Evolutionary conservation across 2,113 vertebrate genomes (phyloP), one percentile per base, ranked within the genome.

Genomic region (human (Homo sapiens)): DNA sequence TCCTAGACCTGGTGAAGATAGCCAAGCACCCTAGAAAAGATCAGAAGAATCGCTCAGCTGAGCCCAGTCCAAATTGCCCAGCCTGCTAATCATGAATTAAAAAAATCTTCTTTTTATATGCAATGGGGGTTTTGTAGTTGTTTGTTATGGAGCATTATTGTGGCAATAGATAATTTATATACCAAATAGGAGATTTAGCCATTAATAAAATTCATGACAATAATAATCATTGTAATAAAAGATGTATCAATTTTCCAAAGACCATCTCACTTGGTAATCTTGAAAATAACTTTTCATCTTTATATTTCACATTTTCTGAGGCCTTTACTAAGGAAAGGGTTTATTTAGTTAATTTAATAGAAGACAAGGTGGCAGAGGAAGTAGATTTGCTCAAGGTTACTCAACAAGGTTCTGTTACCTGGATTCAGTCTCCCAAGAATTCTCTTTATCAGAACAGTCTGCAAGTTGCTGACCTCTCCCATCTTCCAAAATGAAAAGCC

Each of bases 401-500:
- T 40, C 40, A 61, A 27, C 48, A 16, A 93, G 11, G 5, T 50
- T 84, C 83, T 87, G 18, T 45, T 50, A 23, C 35, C 4, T 76
- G 55, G 20, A 25, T n/a, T 73, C 27, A 45, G 50, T 32, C 80
- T 75, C 57, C 88, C 55, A 76, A 76, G 57, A 93, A 78, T 80
- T 85, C 7, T 80, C 43, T 72, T 83, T 30, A 10, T 70, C 40
- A 90, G 86, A 89, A 70, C 48, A 40, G 12, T 38, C 13, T 45
- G 27, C 30, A 78, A 22, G 75, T 93, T 94, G 61, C 43, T 57
- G 66, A 80, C 79, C 43, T 84, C 40, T 80, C 40, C 48, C 7
- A 30, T 72, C 90, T 97, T 81, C 80, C 80, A 59, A 89, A 93
- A 95, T 40, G 20, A 81, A 94, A 79, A 14, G 38, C n/a, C 59